Percentiles rank a stretch among this genome's conserved stretches.
phyloP scores from a whole-genome alignment of 2,888 invertebrate species.

The Epinotia nisella region DNA sequence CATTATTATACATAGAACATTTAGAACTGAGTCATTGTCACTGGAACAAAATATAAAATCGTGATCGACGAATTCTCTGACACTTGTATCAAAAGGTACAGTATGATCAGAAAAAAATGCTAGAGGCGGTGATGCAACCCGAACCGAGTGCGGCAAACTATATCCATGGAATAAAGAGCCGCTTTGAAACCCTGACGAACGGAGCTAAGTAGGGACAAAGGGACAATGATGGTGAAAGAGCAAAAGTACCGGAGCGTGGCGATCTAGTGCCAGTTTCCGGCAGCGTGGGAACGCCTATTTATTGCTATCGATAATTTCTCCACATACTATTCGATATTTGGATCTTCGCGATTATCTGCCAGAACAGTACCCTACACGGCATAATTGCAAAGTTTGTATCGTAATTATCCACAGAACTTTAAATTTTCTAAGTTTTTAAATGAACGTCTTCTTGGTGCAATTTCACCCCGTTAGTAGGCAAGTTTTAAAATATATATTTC shows the following conservation, averaged over 20 bases:
- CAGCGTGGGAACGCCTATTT: constrained; percentile 79
- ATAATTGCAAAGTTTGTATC: constrained; percentile 18
- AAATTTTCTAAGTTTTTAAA: too few species aligned
- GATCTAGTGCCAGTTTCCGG: constrained; percentile 73
- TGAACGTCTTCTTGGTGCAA: too few species aligned
- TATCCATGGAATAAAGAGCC: constrained; percentile 70
- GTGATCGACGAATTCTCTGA: constrained; percentile 54
- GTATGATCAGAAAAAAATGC: constrained; percentile 62
- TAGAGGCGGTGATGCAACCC: constrained; percentile 76
- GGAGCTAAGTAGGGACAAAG: constrained; percentile 73
- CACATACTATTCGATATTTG: constrained; percentile 51
- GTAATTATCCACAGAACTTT: constrained; percentile 27
- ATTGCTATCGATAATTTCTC: constrained; percentile 65
- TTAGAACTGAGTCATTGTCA: constrained; percentile 9
- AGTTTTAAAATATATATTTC: too few species aligned
- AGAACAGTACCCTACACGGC: constrained; percentile 30
- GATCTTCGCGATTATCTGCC: constrained; percentile 36
- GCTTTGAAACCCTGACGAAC: constrained; percentile 71
- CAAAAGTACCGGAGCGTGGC: constrained; percentile 80
- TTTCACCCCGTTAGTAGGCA: too few species aligned
- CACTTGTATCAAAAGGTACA: constrained; percentile 45
- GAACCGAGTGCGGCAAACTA: constrained; percentile 77
- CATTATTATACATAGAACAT: neutral
- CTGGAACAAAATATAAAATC: constrained; percentile 44
- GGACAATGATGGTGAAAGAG: constrained; percentile 79